Percentiles rank a stretch among this genome's conserved stretches.
Conservation (phyloP, 37 sponge, comb jelly and placozoan species). For the Chondrilla cf. caribensis region DNA sequence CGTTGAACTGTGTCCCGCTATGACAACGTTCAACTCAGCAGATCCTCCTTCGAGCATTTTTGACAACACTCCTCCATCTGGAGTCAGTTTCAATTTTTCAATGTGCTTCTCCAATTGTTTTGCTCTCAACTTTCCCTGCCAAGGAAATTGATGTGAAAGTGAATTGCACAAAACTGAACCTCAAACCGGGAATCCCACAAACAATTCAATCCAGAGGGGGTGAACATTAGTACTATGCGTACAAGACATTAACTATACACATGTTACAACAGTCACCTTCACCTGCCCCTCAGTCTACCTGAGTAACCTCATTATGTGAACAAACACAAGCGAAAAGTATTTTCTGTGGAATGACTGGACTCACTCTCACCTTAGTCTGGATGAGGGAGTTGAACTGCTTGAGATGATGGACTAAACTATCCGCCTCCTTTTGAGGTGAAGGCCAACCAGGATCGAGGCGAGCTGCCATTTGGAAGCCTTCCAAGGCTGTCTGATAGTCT, state of each 20-base stretch:
- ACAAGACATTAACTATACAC: too few relatives aligned
- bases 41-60: neutral
- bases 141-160: too few relatives aligned
- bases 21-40: neutral
- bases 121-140: conserved; percentile 68
- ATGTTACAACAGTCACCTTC: too few relatives aligned
- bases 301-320: too few relatives aligned
- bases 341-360: too few relatives aligned
- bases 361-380: conserved; percentile 39
- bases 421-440: conserved; percentile 23
- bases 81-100: conserved; percentile 2
- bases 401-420: conserved; percentile 7
- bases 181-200: too few relatives aligned
- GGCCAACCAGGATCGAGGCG: conserved; percentile 70
- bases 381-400: conserved; percentile 32
- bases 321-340: too few relatives aligned
- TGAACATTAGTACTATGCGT: too few relatives aligned
- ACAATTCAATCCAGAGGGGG: too few relatives aligned
- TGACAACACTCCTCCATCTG: neutral
- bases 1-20: conserved; percentile 5
- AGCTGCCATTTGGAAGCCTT: conserved; percentile 27
- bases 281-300: too few relatives aligned
- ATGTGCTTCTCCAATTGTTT: conserved; percentile 30
- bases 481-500: conserved; percentile 42
- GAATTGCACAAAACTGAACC: too few relatives aligned